A percentile compares a stretch with the other conserved stretches of the same genome.
phyloP scores from a whole-genome alignment of 2,888 invertebrate genomes.

The Lepeophtheirus nordmannii region DNA sequence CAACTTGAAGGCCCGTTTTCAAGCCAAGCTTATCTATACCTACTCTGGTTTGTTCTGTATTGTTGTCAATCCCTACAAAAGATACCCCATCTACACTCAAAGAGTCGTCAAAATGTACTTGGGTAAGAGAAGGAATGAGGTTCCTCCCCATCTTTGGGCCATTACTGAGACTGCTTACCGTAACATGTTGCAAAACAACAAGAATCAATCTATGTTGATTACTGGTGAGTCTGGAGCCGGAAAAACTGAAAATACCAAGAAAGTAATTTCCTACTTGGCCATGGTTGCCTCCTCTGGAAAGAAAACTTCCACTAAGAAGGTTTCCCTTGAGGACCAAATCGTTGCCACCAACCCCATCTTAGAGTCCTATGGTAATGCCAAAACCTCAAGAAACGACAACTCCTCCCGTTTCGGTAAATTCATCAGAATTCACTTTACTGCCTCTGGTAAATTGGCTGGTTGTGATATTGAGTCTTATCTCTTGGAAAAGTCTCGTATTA shows the following conservation, averaged over 20 bases:
- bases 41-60: conserved; percentile 99
- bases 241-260: conserved; percentile 25
- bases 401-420: conserved; percentile 99
- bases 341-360: conserved; percentile 98
- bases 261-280: conserved; percentile 24
- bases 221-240: conserved; percentile 39
- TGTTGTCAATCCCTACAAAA: conserved; percentile 99
- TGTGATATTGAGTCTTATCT: conserved; percentile 99
- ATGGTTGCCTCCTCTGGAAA: conserved; percentile 28
- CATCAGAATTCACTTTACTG: conserved; percentile 99
- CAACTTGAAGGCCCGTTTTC: conserved; percentile 87
- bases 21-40: conserved; percentile 84
- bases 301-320: conserved; percentile 41
- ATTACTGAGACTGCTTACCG: conserved; percentile 99
- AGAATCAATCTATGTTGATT: conserved; percentile 99
- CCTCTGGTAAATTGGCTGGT: conserved; percentile 97
- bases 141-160: conserved; percentile 99
- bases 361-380: conserved; percentile 98
- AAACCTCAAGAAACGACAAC: conserved; percentile 99
- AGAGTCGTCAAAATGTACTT: conserved; percentile 94
- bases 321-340: conserved; percentile 96
- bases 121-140: conserved; percentile 98
- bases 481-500: conserved; percentile 99
- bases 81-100: conserved; percentile 94
- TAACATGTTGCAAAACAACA: conserved; percentile 92